Percentiles rank a stretch among this genome's conserved stretches.
phyloP scores from a whole-genome alignment of 1,140 invertebrate species.

The Olivierus martensii region DNA sequence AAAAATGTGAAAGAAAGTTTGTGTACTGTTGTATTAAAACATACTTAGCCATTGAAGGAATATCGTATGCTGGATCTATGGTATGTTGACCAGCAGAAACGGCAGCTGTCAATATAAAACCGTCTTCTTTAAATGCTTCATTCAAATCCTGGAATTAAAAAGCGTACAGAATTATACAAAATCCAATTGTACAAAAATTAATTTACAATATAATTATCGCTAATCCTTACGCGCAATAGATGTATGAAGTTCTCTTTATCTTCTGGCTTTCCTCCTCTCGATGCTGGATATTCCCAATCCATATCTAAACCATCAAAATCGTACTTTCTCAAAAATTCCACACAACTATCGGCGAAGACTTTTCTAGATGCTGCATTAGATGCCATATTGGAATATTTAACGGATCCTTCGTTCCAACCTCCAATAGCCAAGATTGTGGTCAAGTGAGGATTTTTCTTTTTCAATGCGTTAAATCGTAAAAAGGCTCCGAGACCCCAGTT shows the following conservation, averaged over 20 bases:
- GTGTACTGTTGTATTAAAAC: background rate
- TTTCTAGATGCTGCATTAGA: conserved; percentile 47
- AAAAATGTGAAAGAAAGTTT: no score
- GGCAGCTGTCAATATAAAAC: conserved; percentile 45
- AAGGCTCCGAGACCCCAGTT: conserved; percentile 40
- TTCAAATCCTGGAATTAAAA: conserved; percentile 34
- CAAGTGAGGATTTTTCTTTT: conserved; percentile 50
- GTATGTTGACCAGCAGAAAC: conserved; percentile 50
- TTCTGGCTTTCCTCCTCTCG: conserved; percentile 30
- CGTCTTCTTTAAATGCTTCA: conserved; percentile 37
- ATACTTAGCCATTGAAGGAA: conserved; percentile 20
- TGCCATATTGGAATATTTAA: conserved; percentile 46
- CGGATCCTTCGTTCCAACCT: conserved; percentile 59
- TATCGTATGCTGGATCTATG: conserved; percentile 46
- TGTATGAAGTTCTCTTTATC: conserved; percentile 35
- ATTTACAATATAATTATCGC: no score
- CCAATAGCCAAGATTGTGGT: conserved; percentile 67
- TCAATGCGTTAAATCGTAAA: conserved; percentile 48
- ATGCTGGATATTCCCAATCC: conserved; percentile 41
- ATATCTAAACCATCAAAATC: conserved; percentile 47
- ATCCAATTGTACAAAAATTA: no score
- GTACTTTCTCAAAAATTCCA: conserved; percentile 40
- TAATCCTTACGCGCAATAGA: conserved; percentile 28
- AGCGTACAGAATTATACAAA: no score
- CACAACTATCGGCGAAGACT: conserved; percentile 56